Evolutionary conservation across 2,888 invertebrate genomes (phyloP).

Genomic region (Drosophila suboccidentalis): DNA sequence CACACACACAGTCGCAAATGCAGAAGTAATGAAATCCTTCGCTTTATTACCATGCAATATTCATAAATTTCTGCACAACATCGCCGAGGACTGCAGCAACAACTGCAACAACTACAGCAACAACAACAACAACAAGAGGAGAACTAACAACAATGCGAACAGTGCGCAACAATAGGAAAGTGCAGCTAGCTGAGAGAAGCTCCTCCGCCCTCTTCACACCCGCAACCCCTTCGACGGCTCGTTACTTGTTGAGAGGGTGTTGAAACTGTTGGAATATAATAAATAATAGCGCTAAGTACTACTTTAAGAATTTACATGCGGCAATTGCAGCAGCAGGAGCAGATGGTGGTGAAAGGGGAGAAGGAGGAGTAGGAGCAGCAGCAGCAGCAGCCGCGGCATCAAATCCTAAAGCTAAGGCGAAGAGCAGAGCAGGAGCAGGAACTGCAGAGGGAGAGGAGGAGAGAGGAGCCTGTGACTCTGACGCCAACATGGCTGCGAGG

Average conservation of each 20-base stretch:
- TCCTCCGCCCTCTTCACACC: constrained; percentile 21
- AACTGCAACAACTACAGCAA: constrained; percentile 40
- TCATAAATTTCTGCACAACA: constrained; percentile 78
- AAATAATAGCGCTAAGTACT: constrained; percentile 84
- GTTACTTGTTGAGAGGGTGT: constrained; percentile 83
- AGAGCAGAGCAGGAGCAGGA: constrained; percentile 12
- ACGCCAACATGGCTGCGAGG: constrained; percentile 78
- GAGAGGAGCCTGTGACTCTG: constrained; percentile 35
- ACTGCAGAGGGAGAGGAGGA: not conserved
- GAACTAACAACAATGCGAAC: constrained; percentile 53
- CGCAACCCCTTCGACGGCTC: constrained; percentile 20
- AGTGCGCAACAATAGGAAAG: constrained; percentile 54
- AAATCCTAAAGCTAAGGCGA: constrained; percentile 63
- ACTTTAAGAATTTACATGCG: constrained; percentile 84
- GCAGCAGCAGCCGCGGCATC: constrained; percentile 58
- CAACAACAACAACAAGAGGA: constrained; percentile 17
- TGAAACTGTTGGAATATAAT: constrained; percentile 84
- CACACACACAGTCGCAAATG: constrained; percentile 41
- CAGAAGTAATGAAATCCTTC: constrained; percentile 76
- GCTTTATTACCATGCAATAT: constrained; percentile 77
- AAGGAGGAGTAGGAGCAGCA: not conserved
- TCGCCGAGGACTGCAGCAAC: constrained; percentile 61
- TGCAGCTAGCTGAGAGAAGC: constrained; percentile 34
- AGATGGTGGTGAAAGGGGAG: not conserved
- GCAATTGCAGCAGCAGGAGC: constrained; percentile 71